phyloP scores from a whole-genome alignment of 1,140 invertebrate species.

The Hetaerina americana region DNA sequence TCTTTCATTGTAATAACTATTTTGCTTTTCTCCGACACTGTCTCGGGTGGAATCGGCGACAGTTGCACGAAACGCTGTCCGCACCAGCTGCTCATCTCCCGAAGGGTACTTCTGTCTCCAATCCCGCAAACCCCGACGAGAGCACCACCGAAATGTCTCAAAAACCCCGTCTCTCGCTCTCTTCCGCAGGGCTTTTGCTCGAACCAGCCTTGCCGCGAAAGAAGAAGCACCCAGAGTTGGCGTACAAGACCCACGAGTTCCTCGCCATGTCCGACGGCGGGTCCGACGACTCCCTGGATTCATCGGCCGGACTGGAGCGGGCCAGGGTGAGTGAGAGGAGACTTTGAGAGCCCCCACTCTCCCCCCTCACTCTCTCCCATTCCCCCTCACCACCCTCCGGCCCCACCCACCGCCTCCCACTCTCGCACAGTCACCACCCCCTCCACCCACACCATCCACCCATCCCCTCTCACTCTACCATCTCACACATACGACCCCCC shows the following conservation, averaged over 20 bases:
- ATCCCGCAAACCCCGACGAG: too few species aligned
- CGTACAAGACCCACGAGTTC: slow-evolving; percentile 70
- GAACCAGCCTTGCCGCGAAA: slow-evolving; percentile 69
- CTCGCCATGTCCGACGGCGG: slow-evolving; percentile 45
- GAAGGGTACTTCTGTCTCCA: too few species aligned
- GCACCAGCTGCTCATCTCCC: too few species aligned
- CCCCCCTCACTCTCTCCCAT: background rate
- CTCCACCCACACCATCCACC: background rate
- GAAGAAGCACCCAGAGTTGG: slow-evolving; percentile 75
- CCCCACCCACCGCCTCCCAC: background rate
- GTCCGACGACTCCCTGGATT: slow-evolving; percentile 27
- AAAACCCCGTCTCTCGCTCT: too few species aligned
- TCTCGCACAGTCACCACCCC: background rate
- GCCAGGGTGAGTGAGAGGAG: slow-evolving; percentile 35
- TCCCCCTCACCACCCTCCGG: background rate
- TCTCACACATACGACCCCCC: too few species aligned
- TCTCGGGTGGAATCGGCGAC: too few species aligned
- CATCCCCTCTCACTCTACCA: background rate
- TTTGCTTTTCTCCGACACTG: too few species aligned
- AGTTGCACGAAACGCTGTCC: too few species aligned
- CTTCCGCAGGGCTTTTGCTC: slow-evolving; percentile 36
- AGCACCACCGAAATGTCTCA: too few species aligned
- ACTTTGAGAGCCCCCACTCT: background rate
- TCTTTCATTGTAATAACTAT: too few species aligned
- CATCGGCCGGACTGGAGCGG: slow-evolving; percentile 34